A percentile compares a stretch with the other conserved stretches of the same genome.
phyloP scores from a whole-genome alignment of 1,140 invertebrate genomes.

The Drosophila triauraria region DNA sequence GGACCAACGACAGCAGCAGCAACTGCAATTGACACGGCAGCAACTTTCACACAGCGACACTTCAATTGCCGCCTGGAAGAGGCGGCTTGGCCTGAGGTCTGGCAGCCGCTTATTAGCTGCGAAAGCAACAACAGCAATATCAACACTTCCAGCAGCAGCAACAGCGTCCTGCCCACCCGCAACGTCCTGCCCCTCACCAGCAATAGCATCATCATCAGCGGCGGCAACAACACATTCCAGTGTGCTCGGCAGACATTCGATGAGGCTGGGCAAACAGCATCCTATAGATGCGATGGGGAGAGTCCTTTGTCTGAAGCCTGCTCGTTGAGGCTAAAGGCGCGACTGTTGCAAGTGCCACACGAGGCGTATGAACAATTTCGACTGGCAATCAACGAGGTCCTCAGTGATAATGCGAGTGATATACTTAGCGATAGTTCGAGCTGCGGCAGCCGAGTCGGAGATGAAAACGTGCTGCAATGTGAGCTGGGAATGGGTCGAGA shows the following conservation, averaged over 20 bases:
- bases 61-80: conserved; percentile 67
- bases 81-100: conserved; percentile 39
- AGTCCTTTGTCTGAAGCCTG: conserved; percentile 45
- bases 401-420: conserved; percentile 80
- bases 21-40: conserved; percentile 27
- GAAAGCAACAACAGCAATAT: conserved; percentile 22
- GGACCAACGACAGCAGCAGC: conserved; percentile 68
- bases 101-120: conserved; percentile 73
- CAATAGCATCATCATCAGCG: conserved; percentile 38
- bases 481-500: conserved; percentile 6
- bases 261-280: conserved; percentile 42
- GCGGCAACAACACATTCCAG: conserved; percentile 70
- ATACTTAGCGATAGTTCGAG: conserved; percentile 61
- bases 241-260: conserved; percentile 66
- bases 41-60: conserved; percentile 36
- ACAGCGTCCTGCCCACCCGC: conserved; percentile 28
- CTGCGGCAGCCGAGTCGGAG: conserved; percentile 22
- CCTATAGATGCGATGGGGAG: conserved; percentile 53
- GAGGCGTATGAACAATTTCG: conserved; percentile 76
- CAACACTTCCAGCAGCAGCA: conserved; percentile 19
- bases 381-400: conserved; percentile 64
- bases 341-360: conserved; percentile 58
- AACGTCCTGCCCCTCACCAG: conserved; percentile 18
- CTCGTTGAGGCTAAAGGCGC: conserved; percentile 53
- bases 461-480: conserved; percentile 36